These are phyloP conservation scores for Furcula furcula DNA, from an alignment of 2,888 invertebrate genomes.

Conservation along the genomic window DNA sequence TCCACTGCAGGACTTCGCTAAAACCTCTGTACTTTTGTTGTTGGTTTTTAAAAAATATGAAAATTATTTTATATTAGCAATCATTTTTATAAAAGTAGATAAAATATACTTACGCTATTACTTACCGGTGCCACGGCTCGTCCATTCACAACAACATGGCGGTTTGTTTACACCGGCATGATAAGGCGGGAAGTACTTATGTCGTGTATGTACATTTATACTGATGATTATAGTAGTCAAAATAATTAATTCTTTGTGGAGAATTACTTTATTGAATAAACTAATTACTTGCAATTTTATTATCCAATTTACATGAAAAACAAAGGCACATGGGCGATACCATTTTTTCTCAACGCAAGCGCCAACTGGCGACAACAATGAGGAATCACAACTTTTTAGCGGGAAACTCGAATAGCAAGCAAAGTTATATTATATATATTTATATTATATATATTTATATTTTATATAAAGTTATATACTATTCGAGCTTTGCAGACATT, in stretches of 20 bases:
- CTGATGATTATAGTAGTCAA: conserved; percentile 26
- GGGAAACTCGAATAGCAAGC: conserved; percentile 34
- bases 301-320: conserved; percentile 32
- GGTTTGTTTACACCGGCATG: conserved; percentile 83
- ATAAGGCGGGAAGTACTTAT: conserved; percentile 73
- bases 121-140: conserved; percentile 51
- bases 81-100: too few relatives aligned
- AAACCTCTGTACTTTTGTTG: neutral
- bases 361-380: conserved; percentile 44
- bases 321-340: conserved; percentile 67
- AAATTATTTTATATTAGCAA: neutral
- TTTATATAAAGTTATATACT: too few relatives aligned
- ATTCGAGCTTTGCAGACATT: too few relatives aligned
- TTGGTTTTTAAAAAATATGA: neutral
- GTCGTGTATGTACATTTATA: conserved; percentile 36
- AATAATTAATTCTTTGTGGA: conserved; percentile 43
- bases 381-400: conserved; percentile 33
- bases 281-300: conserved; percentile 36
- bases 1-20: conserved; percentile 2
- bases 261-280: conserved; percentile 57
- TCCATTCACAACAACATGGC: conserved; percentile 75
- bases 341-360: conserved; percentile 50
- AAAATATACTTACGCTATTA: conserved; percentile 36
- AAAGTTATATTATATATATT: too few relatives aligned
- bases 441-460: too few relatives aligned